Base-by-base conservation (phyloP, 2,888 invertebrate genomes). In the Phortica okadai region DNA sequence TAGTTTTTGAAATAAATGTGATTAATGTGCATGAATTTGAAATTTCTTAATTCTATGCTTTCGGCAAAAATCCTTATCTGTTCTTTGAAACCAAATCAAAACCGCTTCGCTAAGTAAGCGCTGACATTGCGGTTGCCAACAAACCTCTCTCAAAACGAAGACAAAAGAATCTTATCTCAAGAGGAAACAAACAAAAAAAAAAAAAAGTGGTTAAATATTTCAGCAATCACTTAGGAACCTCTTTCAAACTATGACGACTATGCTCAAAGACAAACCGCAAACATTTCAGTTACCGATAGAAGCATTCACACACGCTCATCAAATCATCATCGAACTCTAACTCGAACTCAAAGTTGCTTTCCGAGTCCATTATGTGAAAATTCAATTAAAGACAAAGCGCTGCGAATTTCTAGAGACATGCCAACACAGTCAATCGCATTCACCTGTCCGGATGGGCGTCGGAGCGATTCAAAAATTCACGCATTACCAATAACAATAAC, bases 341-440 rank as follows among this genome's bases (percentile, higher is more conserved):
- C 21, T 33, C 33, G 33, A 33, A 33, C 33, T 33, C 33, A 59
- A 59, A 59, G 59, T 21, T 7, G 21, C 59, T 59, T 59, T 42
- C 44, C n/a, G n/a, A 42, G 42, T 67, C 67, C 44, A 67, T 67
- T 67, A 44, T 14, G 14, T n/a, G 67, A 67, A 50, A 11, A 66
- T 72, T 72, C 56, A 72, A 72, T 72, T 72, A 72, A 33, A 72
- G 45, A 14, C 70, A 54, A 72, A 72, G 70, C 54, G 54, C 70
- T 54, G 41, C 11, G 45, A 67, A 67, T 67, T 67, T 67, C 67
- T 67, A 44, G 42, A 67, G 41, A 16, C 16, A 8, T 50, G 50
- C 14, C 50, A 33, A 5, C 16, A 56, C n/a, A 6, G 21, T 4
- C 42, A 21, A 69, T 6, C 44, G 45, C 41, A 72, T 50, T 54